phyloP scores from a whole-genome alignment of 2,888 invertebrate genomes.

The Stenolophus ochropezus region DNA sequence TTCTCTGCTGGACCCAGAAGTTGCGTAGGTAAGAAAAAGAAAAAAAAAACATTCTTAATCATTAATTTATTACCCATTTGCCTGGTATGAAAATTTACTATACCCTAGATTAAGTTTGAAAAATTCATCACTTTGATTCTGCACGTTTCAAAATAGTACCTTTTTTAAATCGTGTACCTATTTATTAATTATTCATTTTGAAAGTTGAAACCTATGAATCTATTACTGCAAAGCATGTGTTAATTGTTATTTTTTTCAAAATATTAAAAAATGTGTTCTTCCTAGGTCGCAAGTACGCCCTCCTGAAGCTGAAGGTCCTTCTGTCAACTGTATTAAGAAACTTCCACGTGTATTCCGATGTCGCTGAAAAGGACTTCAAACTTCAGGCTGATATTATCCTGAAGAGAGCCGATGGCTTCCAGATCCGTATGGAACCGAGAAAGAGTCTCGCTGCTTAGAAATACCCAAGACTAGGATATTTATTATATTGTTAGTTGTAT shows the following conservation, averaged over 20 bases:
- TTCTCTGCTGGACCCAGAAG: constrained; percentile 89
- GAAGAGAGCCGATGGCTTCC: constrained; percentile 84
- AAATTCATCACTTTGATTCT: too few relatives aligned
- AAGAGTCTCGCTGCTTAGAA: constrained; percentile 68
- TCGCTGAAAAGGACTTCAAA: constrained; percentile 80
- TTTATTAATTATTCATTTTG: too few relatives aligned
- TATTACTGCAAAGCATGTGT: too few relatives aligned
- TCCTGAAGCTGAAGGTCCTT: constrained; percentile 84
- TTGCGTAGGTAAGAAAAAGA: constrained; percentile 79
- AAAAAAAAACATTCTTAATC: too few relatives aligned
- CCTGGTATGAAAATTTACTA: neutral
- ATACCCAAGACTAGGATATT: neutral
- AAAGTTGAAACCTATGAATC: too few relatives aligned
- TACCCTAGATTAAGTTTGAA: too few relatives aligned
- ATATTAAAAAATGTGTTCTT: too few relatives aligned
- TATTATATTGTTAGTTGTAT: constrained; percentile 30
- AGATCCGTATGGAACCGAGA: constrained; percentile 82
- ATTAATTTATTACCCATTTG: too few relatives aligned
- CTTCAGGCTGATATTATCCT: constrained; percentile 84
- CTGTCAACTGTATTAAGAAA: constrained; percentile 83
- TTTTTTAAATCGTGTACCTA: too few relatives aligned
- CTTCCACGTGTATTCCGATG: constrained; percentile 79
- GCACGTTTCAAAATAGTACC: too few relatives aligned
- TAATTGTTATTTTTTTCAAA: too few relatives aligned
- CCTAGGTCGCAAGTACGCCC: constrained; percentile 84